A percentile compares a stretch with the other conserved stretches of the same genome.
Conservation (phyloP, 2,888 invertebrate genomes). For the Timandra comae region DNA sequence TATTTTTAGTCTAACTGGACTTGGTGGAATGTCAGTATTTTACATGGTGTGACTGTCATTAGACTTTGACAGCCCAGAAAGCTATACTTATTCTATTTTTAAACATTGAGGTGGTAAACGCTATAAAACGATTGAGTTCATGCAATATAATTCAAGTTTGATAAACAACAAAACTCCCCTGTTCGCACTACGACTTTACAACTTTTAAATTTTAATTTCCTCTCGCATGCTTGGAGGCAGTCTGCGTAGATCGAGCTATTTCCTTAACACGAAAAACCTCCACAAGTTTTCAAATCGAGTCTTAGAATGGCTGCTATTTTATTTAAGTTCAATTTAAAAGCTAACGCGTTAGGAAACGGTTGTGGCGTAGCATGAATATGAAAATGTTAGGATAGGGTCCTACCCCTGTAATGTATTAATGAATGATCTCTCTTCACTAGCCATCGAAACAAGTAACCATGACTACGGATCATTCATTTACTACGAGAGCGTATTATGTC, state of each 20-base stretch:
- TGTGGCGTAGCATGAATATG: slow-evolving; percentile 59
- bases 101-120: too few relatives aligned
- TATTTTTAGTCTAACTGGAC: too few relatives aligned
- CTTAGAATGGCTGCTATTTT: slow-evolving; percentile 52
- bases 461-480: too few relatives aligned
- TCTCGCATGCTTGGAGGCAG: slow-evolving; percentile 2
- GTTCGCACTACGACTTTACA: neutral
- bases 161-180: too few relatives aligned
- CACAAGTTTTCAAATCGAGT: slow-evolving; percentile 38
- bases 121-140: too few relatives aligned
- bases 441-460: slow-evolving; percentile 24
- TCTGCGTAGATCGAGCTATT: slow-evolving; percentile 11
- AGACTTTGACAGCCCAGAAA: too few relatives aligned
- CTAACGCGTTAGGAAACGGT: slow-evolving; percentile 49
- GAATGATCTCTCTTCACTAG: slow-evolving; percentile 40
- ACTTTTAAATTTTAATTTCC: slow-evolving; percentile 12
- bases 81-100: too few relatives aligned
- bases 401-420: slow-evolving; percentile 57
- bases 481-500: too few relatives aligned
- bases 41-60: too few relatives aligned
- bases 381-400: slow-evolving; percentile 44
- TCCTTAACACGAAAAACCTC: slow-evolving; percentile 18
- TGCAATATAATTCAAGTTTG: too few relatives aligned
- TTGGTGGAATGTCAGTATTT: too few relatives aligned
- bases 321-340: slow-evolving; percentile 66